Evolutionary conservation across 2,888 invertebrate genomes (phyloP).

Genomic region (Mesodorylaimus sp.): DNA sequence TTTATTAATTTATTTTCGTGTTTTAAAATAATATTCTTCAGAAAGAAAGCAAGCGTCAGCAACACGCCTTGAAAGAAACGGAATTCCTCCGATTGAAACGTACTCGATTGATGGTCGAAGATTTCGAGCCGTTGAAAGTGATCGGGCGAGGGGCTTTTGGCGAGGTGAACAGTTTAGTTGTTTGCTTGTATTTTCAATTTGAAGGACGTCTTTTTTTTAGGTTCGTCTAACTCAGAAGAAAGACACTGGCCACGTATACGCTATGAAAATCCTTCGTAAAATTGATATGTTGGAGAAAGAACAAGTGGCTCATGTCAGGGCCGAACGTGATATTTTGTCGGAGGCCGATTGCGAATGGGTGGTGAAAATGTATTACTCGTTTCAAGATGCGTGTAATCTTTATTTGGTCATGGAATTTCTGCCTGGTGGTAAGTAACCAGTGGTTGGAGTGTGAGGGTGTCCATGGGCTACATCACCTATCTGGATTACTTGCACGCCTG

Average conservation of each 20-base stretch:
- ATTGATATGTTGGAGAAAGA: constrained; percentile 98
- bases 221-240: constrained; percentile 96
- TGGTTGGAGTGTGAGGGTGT: background rate
- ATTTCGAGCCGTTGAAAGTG: constrained; percentile 92
- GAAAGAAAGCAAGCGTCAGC: constrained; percentile 63
- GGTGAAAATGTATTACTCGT: constrained; percentile 99
- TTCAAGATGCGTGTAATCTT: constrained; percentile 90
- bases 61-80: constrained; percentile 94
- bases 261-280: constrained; percentile 97
- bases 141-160: constrained; percentile 42
- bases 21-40: constrained; percentile 12
- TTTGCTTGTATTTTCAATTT: background rate
- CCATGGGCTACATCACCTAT: too few relatives aligned
- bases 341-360: constrained; percentile 99
- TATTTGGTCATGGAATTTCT: constrained; percentile 99
- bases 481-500: too few relatives aligned
- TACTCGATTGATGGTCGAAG: constrained; percentile 84
- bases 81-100: constrained; percentile 90
- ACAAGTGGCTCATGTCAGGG: constrained; percentile 54
- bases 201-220: constrained; percentile 26
- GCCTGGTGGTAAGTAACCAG: constrained; percentile 56
- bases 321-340: constrained; percentile 90
- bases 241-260: constrained; percentile 97
- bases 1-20: background rate
- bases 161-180: constrained; percentile 28